Evolutionary conservation across 2,888 invertebrate genomes (phyloP), one percentile per base, ranked within the genome.

Genomic region (Apodemia duryi): DNA sequence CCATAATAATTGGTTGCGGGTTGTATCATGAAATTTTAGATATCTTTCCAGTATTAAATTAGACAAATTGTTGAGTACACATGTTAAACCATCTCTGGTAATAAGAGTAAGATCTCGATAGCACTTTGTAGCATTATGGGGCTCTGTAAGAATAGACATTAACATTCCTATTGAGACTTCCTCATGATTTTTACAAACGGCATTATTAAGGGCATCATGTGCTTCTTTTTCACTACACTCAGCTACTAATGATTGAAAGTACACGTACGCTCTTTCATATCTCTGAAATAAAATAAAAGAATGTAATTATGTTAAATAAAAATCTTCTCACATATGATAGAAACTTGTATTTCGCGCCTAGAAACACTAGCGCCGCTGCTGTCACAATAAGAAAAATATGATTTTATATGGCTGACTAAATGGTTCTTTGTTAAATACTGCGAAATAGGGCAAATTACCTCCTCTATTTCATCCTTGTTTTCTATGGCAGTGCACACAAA

Each of bases 191-290:
- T 97, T 97, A 81, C 97, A 95, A 71, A 98, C 96, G 70, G 97
- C 95, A 84, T 96, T 97, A 81, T 97, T 97, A 63, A 98, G 93
- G 43, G 96, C 95, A 84, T 98, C 98, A 83, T 98, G 98, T 76
- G 97, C 95, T 90, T 98, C 98, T 81, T 98, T 97, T 80, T 98
- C 98, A 76, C 97, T 97, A 77, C 97, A 94, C 73, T 97, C 97
- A 72, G 94, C 93, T 68, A 95, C 95, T 75, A 97, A 92, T 75
- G 94, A 94, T 86, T 96, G 96, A 71, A 98, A 93, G 79, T 94
- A 94, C 77, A 92, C 93, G 87, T 95, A 96, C 77, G 96, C 96
- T 81, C 96, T 94, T 84, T 98, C 98, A 81, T 97, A 96, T 93
- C 97, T 97, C 98, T 98, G 94, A 93, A 93, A 69, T 68, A 65